Percentiles rank a stretch among this genome's conserved stretches.
Conservation (phyloP, 2,888 invertebrate species). For the Fabriciana adippe region DNA sequence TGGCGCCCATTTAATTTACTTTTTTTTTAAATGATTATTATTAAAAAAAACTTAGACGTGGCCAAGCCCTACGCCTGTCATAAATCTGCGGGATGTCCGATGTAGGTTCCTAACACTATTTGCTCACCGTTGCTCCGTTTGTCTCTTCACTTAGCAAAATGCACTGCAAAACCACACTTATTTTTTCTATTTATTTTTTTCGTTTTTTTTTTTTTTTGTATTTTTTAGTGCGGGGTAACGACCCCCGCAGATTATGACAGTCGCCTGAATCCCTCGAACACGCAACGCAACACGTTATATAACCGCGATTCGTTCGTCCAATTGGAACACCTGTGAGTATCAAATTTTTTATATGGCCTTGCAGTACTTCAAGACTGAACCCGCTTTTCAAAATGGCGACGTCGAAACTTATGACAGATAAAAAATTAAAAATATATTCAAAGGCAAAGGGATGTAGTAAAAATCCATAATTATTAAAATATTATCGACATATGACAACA, state of each 20-base stretch:
- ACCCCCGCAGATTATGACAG: constrained; percentile 74
- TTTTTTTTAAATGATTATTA: not conserved
- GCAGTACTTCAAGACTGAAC: not conserved
- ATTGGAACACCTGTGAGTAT: not conserved
- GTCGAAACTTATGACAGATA: constrained; percentile 4
- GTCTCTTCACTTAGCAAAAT: constrained; percentile 42
- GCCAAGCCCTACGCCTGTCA: constrained; percentile 62
- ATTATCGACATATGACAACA: constrained; percentile 9
- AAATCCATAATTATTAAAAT: not conserved
- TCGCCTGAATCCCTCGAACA: constrained; percentile 43
- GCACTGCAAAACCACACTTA: constrained; percentile 48
- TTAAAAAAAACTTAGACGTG: constrained; percentile 12
- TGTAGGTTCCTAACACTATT: constrained; percentile 44
- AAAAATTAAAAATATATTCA: not conserved
- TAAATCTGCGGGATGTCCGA: constrained; percentile 65
- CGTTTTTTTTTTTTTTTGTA: constrained; percentile 19
- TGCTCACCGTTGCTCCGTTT: constrained; percentile 45
- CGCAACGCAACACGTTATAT: not conserved
- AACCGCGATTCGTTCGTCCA: not conserved
- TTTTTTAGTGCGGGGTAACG: constrained; percentile 38
- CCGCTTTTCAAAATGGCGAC: constrained; percentile 9
- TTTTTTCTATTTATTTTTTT: constrained; percentile 26
- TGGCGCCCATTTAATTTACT: not conserved
- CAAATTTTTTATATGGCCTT: too few species aligned
- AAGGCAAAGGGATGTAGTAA: not conserved